Evolutionary conservation across 2,888 invertebrate species (phyloP).

Genomic region (Heliconius ismenius): DNA sequence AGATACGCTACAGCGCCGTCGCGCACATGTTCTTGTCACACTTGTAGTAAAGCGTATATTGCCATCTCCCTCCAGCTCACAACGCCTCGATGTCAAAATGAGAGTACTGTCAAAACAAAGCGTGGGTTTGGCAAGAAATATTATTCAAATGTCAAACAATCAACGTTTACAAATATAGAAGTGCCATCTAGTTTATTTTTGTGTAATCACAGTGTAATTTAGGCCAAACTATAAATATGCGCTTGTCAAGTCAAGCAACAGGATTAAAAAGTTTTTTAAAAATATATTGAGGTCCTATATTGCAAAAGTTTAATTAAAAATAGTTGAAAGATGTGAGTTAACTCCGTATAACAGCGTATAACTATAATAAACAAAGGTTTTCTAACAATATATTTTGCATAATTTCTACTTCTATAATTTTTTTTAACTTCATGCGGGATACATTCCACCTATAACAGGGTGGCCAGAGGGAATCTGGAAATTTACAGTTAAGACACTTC

Average conservation of each 20-base stretch:
- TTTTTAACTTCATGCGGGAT: too few relatives aligned
- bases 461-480: too few relatives aligned
- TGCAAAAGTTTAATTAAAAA: background rate
- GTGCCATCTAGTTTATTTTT: slow-evolving; percentile 58
- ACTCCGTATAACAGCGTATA: too few relatives aligned
- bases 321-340: too few relatives aligned
- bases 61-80: slow-evolving; percentile 56
- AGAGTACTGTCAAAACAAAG: slow-evolving; percentile 77
- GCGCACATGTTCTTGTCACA: slow-evolving; percentile 62
- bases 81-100: slow-evolving; percentile 69
- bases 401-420: too few relatives aligned
- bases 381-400: too few relatives aligned
- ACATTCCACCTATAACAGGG: too few relatives aligned
- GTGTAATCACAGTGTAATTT: slow-evolving; percentile 32
- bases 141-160: slow-evolving; percentile 66
- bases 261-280: background rate
- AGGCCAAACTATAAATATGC: slow-evolving; percentile 33
- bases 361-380: too few relatives aligned
- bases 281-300: background rate
- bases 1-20: slow-evolving; percentile 74
- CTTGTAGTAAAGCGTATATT: slow-evolving; percentile 46
- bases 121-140: slow-evolving; percentile 59
- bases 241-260: background rate
- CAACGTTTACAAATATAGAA: slow-evolving; percentile 53
- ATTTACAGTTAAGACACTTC: too few relatives aligned